A percentile compares a stretch with the other conserved stretches of the same genome.
Evolutionary conservation across 2,888 invertebrate species (phyloP).

Genomic region (Cerceris ruficornis): DNA sequence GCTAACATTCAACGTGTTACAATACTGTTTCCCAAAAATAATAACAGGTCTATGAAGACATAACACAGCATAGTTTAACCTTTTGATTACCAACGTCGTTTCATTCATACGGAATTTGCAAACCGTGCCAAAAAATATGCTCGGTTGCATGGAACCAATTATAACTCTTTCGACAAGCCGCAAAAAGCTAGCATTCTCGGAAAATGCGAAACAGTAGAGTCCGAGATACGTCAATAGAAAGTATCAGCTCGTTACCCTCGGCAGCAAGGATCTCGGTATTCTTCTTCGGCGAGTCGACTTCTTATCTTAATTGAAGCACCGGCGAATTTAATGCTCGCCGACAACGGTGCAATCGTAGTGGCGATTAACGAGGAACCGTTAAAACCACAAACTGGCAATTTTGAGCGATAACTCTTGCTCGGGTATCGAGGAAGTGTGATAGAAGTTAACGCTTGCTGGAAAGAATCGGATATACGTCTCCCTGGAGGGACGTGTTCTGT

Average conservation of each 20-base stretch:
- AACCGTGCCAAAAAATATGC: no score
- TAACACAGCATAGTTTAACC: no score
- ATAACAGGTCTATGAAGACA: no score
- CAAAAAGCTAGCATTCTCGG: no score
- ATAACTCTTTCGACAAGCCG: no score
- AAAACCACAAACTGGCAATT: conserved; percentile 1
- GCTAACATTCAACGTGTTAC: no score
- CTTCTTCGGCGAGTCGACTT: conserved; percentile 31
- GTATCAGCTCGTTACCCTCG: conserved; percentile 61
- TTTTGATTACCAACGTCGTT: no score
- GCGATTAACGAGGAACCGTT: conserved; percentile 17
- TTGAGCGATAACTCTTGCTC: not conserved
- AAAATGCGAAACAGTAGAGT: no score
- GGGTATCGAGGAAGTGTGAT: not conserved
- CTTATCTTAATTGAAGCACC: conserved; percentile 59
- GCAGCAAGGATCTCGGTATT: conserved; percentile 51
- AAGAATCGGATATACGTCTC: no score
- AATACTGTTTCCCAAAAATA: no score
- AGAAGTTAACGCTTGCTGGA: not conserved
- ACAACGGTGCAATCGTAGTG: conserved; percentile 2
- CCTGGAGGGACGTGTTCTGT: not conserved
- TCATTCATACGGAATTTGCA: no score
- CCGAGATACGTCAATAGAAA: conserved; percentile 3
- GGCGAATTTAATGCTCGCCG: conserved; percentile 9
- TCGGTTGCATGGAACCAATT: no score